Conservation (phyloP, 2,888 invertebrate species). For the Lymantria monacha region DNA sequence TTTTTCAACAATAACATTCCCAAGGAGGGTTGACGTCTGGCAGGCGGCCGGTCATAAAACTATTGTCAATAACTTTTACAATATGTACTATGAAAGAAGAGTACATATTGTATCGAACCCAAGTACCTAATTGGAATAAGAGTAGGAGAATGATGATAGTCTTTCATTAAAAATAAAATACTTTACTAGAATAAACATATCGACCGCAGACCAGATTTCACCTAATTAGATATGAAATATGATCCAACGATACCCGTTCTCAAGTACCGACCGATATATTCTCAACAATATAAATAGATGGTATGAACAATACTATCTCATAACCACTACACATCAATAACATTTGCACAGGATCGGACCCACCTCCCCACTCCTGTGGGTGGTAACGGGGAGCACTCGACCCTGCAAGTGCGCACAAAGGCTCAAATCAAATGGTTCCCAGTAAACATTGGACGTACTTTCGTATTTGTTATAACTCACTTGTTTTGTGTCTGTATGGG, state of each 20-base stretch:
- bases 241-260: neutral
- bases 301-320: constrained; percentile 51
- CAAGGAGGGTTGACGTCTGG: too few species aligned
- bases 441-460: constrained; percentile 50
- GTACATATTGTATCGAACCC: too few species aligned
- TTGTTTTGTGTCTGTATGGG: constrained; percentile 14
- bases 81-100: too few species aligned
- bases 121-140: too few species aligned
- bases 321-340: constrained; percentile 48
- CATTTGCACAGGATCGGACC: constrained; percentile 53
- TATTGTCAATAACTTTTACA: too few species aligned
- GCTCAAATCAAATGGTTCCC: constrained; percentile 54
- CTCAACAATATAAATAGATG: constrained; percentile 43
- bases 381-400: constrained; percentile 10
- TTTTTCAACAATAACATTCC: too few species aligned
- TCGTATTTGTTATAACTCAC: constrained; percentile 37
- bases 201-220: too few species aligned
- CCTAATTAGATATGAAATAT: too few species aligned
- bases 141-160: too few species aligned
- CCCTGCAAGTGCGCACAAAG: constrained; percentile 53
- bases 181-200: too few species aligned
- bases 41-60: too few species aligned
- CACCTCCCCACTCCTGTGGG: constrained; percentile 15
- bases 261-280: constrained; percentile 16
- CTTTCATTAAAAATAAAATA: too few species aligned